phyloP scores from a whole-genome alignment of 2,797 vertebrate species.

The Sebastes itinus region DNA sequence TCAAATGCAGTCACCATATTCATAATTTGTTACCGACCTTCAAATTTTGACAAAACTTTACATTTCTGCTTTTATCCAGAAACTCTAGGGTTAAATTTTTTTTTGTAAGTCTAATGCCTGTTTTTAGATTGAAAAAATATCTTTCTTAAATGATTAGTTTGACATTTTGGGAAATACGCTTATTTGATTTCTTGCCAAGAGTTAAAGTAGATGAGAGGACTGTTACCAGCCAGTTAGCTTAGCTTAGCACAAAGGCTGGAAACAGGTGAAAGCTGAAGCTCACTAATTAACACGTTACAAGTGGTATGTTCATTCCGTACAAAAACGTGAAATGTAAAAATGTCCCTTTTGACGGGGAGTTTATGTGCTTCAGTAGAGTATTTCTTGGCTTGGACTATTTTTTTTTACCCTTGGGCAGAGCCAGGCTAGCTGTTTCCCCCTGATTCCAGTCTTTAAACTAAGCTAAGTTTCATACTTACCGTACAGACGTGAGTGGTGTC shows the following conservation, averaged over 20 bases:
- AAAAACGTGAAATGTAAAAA: not conserved
- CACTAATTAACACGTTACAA: not conserved
- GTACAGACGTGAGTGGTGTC: not conserved
- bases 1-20: not conserved
- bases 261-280: not conserved
- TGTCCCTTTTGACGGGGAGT: not conserved
- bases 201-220: not conserved
- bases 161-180: not conserved
- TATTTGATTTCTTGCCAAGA: not conserved
- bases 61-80: not conserved
- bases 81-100: not conserved
- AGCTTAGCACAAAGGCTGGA: not conserved
- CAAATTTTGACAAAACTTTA: fast-evolving
- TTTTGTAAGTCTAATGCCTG: not conserved
- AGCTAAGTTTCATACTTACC: not conserved
- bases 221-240: not conserved
- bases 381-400: not conserved
- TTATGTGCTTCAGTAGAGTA: not conserved
- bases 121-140: not conserved
- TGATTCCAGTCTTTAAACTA: not conserved
- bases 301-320: not conserved
- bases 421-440: not conserved
- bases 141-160: not conserved
- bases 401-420: not conserved
- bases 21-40: not conserved